Percentiles rank a stretch among this genome's conserved stretches.
These are phyloP conservation scores for Dolichotis patagonum DNA, from an alignment of 2,113 vertebrate species.

Conservation along the genomic window DNA sequence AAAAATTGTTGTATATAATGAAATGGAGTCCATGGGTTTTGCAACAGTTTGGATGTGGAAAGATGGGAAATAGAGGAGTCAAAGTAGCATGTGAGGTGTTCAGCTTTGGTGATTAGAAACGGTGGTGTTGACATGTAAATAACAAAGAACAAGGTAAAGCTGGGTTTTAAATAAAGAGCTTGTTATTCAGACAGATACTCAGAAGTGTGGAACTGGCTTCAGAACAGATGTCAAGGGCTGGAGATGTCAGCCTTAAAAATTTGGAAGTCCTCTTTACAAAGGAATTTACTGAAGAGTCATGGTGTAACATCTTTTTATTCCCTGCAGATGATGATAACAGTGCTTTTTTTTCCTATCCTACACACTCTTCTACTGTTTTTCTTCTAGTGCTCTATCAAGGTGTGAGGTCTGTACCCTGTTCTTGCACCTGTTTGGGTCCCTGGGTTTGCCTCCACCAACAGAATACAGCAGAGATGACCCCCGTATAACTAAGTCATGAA, in stretches of 20 bases:
- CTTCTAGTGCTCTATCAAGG: neutral
- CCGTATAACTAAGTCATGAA: neutral
- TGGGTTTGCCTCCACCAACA: neutral
- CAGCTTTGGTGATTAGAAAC: neutral
- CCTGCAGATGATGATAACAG: neutral
- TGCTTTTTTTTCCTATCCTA: neutral
- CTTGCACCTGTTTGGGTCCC: neutral
- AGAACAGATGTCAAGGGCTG: neutral
- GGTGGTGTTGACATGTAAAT: neutral
- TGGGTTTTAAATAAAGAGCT: neutral
- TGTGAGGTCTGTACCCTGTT: neutral
- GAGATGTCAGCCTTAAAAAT: neutral
- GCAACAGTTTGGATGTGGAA: neutral
- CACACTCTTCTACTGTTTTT: neutral
- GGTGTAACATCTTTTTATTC: neutral
- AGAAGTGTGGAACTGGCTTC: neutral
- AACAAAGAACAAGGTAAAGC: neutral
- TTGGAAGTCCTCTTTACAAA: neutral
- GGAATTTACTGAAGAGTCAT: neutral
- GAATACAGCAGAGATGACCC: neutral
- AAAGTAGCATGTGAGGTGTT: rapidly evolving
- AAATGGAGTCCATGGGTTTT: neutral
- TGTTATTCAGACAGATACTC: neutral
- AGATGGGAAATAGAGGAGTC: neutral
- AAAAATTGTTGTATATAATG: neutral